Evolutionary conservation across 2,888 invertebrate genomes (phyloP).

Genomic region (Metalampra italica): DNA sequence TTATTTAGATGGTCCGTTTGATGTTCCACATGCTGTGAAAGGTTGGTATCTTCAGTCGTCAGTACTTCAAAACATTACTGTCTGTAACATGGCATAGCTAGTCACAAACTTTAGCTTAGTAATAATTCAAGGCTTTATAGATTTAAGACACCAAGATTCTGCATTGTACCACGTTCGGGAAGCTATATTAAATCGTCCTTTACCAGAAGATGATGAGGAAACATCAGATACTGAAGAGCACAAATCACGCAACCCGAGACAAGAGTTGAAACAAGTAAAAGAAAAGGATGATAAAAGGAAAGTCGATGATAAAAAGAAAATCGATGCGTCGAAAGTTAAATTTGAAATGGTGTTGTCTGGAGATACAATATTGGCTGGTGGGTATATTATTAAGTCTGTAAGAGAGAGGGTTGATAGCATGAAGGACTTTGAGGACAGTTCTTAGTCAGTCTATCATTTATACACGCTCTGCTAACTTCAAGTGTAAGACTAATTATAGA

Average conservation of each 20-base stretch:
- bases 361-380: conserved; percentile 51
- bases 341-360: conserved; percentile 47
- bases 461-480: too few relatives aligned
- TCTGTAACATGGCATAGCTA: too few relatives aligned
- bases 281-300: conserved; percentile 27
- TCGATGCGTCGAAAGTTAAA: conserved; percentile 32
- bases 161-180: conserved; percentile 43
- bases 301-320: conserved; percentile 35
- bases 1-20: conserved; percentile 46
- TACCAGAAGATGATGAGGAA: conserved; percentile 12
- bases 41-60: conserved; percentile 27
- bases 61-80: too few relatives aligned
- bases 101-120: too few relatives aligned
- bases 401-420: too few relatives aligned
- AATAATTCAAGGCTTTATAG: conserved; percentile 21
- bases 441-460: too few relatives aligned
- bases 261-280: conserved; percentile 20
- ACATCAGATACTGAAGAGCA: conserved; percentile 1
- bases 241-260: conserved; percentile 12
- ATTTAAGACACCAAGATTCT: conserved; percentile 58
- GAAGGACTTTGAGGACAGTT: too few relatives aligned
- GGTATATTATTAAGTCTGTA: too few relatives aligned
- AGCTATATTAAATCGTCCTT: conserved; percentile 28
- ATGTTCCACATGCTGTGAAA: conserved; percentile 44
- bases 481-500: too few relatives aligned